Evolutionary conservation across 2,113 vertebrate genomes (phyloP).

Genomic region (Myodes glareolus): DNA sequence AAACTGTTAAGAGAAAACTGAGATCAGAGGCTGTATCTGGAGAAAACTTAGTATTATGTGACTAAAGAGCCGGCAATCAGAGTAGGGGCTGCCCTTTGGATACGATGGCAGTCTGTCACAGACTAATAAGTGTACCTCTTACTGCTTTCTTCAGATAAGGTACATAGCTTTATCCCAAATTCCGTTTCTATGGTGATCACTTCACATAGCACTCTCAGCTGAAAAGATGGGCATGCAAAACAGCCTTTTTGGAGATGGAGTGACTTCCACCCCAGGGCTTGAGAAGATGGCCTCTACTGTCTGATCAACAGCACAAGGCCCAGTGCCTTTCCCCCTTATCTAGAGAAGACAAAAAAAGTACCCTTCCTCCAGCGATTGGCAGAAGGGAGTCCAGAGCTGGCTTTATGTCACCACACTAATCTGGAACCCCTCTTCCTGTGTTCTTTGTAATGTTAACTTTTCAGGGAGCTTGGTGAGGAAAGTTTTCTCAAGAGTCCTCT

Average conservation of each 20-base stretch:
- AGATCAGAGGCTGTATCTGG: not conserved
- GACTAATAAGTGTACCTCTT: not conserved
- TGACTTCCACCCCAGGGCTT: not conserved
- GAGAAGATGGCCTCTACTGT: not conserved
- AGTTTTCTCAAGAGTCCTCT: not conserved
- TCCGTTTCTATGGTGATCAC: not conserved
- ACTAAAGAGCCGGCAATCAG: not conserved
- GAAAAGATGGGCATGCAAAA: not conserved
- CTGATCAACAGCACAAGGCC: not conserved
- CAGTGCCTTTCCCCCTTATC: not conserved
- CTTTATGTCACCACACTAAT: no score
- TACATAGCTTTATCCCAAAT: not conserved
- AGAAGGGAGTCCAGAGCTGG: not conserved
- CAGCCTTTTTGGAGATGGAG: not conserved
- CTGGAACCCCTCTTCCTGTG: no score
- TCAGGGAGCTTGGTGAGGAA: not conserved
- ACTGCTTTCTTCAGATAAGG: not conserved
- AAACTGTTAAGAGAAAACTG: conserved; percentile 39
- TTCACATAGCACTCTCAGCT: not conserved
- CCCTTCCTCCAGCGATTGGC: not conserved
- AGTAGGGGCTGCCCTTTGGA: not conserved
- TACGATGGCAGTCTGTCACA: not conserved
- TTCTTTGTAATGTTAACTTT: not conserved
- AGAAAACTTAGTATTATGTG: not conserved
- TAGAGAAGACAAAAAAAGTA: not conserved